Evolutionary conservation across 1,140 invertebrate genomes (phyloP).

Genomic region (Cylas formicarius): DNA sequence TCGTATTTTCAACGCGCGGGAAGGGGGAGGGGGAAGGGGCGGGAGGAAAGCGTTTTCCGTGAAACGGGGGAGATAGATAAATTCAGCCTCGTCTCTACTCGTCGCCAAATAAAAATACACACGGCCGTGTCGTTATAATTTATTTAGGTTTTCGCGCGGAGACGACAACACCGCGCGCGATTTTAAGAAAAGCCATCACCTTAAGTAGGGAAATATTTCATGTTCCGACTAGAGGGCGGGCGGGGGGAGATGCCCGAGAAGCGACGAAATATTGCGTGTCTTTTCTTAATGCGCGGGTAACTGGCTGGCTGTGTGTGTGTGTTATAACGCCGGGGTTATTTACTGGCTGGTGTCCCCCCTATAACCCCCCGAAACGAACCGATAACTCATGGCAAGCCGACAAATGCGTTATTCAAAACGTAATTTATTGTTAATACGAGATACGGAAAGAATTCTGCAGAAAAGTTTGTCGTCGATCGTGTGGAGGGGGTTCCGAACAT

Average conservation of each 20-base stretch:
- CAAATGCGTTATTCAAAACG: constrained; percentile 25
- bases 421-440: constrained; percentile 20
- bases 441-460: too few species aligned
- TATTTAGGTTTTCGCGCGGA: constrained; percentile 32
- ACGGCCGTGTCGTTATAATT: constrained; percentile 25
- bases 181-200: constrained; percentile 40
- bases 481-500: too few species aligned
- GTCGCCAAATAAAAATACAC: constrained; percentile 23
- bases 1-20: too few species aligned
- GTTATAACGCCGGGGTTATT: neutral
- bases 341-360: constrained; percentile 4
- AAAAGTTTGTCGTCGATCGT: too few species aligned
- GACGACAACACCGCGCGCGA: constrained; percentile 35
- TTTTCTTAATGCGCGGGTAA: constrained; percentile 30
- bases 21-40: too few species aligned
- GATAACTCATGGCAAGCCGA: constrained; percentile 19
- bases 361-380: constrained; percentile 2
- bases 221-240: constrained; percentile 27
- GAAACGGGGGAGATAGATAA: constrained; percentile 21
- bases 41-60: constrained; percentile 9
- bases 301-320: constrained; percentile 9
- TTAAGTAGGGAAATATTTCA: constrained; percentile 40
- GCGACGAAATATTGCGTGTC: constrained; percentile 34
- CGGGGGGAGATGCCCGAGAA: constrained; percentile 4
- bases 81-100: constrained; percentile 12